Evolutionary conservation across 1,140 invertebrate genomes (phyloP).

Genomic region (Hetaerina americana): DNA sequence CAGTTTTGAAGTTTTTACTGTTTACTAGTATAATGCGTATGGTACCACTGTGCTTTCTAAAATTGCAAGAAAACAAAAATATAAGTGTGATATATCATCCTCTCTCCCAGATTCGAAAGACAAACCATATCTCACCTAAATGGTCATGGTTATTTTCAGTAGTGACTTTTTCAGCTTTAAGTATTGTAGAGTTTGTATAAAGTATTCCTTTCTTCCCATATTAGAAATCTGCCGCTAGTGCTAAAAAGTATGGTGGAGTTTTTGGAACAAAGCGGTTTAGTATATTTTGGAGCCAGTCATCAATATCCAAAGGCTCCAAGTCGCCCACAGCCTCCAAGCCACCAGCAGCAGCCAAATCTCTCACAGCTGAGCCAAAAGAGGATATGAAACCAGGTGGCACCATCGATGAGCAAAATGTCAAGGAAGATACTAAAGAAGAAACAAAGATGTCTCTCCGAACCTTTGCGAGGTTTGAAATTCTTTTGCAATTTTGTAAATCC

Average conservation of each 20-base stretch:
- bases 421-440: no score
- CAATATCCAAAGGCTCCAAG: neutral
- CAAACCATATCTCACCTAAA: neutral
- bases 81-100: neutral
- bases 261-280: neutral
- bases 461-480: no score
- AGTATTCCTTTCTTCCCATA: neutral
- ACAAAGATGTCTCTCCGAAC: no score
- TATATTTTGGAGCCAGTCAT: neutral
- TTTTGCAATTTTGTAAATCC: no score
- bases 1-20: no score
- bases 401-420: neutral
- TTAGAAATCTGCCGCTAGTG: neutral
- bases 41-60: neutral
- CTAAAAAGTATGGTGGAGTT: neutral
- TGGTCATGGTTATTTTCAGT: neutral
- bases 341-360: neutral
- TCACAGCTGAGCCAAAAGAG: neutral
- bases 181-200: neutral
- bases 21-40: no score
- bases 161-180: neutral
- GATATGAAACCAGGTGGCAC: neutral
- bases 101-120: neutral
- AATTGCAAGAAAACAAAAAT: neutral
- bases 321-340: no score